phyloP scores from a whole-genome alignment of 1,140 invertebrate genomes.

The Elymnias hypermnestra region DNA sequence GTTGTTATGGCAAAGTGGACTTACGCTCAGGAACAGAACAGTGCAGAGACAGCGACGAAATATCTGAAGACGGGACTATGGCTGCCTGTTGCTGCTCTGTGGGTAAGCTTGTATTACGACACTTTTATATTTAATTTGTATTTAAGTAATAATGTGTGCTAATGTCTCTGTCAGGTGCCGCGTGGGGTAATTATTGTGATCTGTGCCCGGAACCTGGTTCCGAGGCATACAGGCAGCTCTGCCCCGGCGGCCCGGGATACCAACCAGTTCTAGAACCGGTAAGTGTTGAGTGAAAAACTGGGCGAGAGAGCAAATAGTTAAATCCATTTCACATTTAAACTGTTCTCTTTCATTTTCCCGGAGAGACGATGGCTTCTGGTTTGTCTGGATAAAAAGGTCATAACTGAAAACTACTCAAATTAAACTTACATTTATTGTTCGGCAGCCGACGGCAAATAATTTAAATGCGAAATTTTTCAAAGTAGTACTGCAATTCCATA shows the following conservation, averaged over 20 bases:
- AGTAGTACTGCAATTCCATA: too few relatives aligned
- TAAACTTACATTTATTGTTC: too few relatives aligned
- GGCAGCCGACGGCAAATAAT: too few relatives aligned
- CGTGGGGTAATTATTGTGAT: constrained; percentile 91
- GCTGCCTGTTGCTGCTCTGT: constrained; percentile 92
- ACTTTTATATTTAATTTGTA: too few relatives aligned
- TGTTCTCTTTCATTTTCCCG: too few relatives aligned
- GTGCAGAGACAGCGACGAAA: constrained; percentile 66
- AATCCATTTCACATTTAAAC: too few relatives aligned
- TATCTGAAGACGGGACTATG: constrained; percentile 83
- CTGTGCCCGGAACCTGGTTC: constrained; percentile 83
- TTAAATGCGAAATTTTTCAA: too few relatives aligned
- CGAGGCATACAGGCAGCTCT: constrained; percentile 86
- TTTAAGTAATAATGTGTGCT: background rate
- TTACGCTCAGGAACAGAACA: constrained; percentile 63
- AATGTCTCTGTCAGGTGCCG: constrained; percentile 73
- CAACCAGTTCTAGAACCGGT: constrained; percentile 88
- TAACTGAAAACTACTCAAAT: too few relatives aligned
- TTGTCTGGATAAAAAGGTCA: too few relatives aligned
- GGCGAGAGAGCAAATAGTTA: too few relatives aligned
- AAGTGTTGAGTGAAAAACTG: too few relatives aligned
- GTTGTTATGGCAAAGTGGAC: constrained; percentile 83
- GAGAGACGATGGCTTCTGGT: too few relatives aligned
- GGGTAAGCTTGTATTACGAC: constrained; percentile 47
- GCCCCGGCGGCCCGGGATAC: constrained; percentile 90